Base-by-base conservation (phyloP, 2,113 vertebrate genomes). In the Tretioscincus oriximinensis region DNA sequence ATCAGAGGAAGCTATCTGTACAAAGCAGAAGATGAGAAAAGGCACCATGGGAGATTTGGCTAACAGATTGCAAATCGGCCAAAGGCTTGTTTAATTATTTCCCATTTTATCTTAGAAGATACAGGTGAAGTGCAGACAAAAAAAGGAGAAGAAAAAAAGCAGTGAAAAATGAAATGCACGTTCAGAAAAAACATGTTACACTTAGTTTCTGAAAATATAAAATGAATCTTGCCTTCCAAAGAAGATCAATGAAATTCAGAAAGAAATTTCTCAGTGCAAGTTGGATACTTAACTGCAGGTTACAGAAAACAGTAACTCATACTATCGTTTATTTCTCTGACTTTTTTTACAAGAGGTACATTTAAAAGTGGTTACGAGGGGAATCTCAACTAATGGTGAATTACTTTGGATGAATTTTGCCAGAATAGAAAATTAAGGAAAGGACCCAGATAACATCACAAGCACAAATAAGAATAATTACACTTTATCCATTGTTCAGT, bases 1-100 rank as follows among this genome's bases (percentile, higher is more conserved):
- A 91, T 99, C 97, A 94, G 95, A 96, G 63, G 96, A 95, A 91
- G 97, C 88, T 86, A 95, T 97, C 95, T 97, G 94, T 92, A 88
- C 86, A 91, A 92, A 90, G 84, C 70, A 93, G 90, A 88, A 92
- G 89, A 86, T 51, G 66, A 87, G 80, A 90, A 79, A 82, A 81
- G 91, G 90, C 89, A 91, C 89, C 78, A 92, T 92, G 92, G 83
- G 78, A 88, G 71, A 85, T 80, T 79, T 88, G 89, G 90, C 45
- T 88, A 87, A 90, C 5, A 87, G 63, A 75, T 51, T 88, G 67
- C 58, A 87, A 77, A 47, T 72, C 54, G 11, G 67, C 84, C 66
- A 58, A 86, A 72, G 84, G 69, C 5, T 24, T 61, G 78, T 47
- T 20, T 28, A 28, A 81, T 20, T 69, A 58, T 72, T 89, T 29